Conservation (phyloP, 1,140 invertebrate species). For the Onthophagus taurus region DNA sequence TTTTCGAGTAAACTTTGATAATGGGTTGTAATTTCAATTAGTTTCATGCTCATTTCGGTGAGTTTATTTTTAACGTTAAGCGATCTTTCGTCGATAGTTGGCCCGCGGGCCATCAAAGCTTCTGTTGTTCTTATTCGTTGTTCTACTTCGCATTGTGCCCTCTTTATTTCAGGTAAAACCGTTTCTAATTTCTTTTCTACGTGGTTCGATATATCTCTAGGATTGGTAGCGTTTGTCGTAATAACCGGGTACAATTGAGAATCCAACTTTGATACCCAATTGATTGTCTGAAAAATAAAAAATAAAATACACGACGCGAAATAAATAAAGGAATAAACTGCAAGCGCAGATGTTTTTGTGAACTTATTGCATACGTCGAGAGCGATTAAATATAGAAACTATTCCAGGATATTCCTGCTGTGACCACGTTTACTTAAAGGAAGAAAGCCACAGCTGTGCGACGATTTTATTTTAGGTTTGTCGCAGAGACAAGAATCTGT, state of each 20-base stretch:
- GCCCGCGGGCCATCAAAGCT: slow-evolving; percentile 32
- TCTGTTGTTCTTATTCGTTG: slow-evolving; percentile 57
- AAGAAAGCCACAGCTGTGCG: neutral
- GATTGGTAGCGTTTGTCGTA: slow-evolving; percentile 49
- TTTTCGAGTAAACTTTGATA: slow-evolving; percentile 67
- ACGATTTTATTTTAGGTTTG: neutral
- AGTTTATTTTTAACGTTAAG: slow-evolving; percentile 45
- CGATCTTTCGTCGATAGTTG: slow-evolving; percentile 29
- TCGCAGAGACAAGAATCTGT: neutral
- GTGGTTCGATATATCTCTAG: slow-evolving; percentile 46
- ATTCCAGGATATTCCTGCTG: neutral
- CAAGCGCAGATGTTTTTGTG: no score
- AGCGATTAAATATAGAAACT: neutral
- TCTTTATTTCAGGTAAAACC: slow-evolving; percentile 52
- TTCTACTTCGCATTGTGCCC: slow-evolving; percentile 61
- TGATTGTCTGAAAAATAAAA: slow-evolving; percentile 53
- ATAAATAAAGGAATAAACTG: no score
- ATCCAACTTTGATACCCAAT: slow-evolving; percentile 64
- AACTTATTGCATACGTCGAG: no score
- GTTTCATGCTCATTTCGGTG: slow-evolving; percentile 53
- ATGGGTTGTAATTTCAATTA: slow-evolving; percentile 58
- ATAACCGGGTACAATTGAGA: slow-evolving; percentile 69
- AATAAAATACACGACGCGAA: no score
- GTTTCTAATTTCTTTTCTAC: slow-evolving; percentile 51
- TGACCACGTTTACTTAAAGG: neutral